phyloP scores from a whole-genome alignment of 2,113 vertebrate genomes.

The Todiramphus saurophagus region DNA sequence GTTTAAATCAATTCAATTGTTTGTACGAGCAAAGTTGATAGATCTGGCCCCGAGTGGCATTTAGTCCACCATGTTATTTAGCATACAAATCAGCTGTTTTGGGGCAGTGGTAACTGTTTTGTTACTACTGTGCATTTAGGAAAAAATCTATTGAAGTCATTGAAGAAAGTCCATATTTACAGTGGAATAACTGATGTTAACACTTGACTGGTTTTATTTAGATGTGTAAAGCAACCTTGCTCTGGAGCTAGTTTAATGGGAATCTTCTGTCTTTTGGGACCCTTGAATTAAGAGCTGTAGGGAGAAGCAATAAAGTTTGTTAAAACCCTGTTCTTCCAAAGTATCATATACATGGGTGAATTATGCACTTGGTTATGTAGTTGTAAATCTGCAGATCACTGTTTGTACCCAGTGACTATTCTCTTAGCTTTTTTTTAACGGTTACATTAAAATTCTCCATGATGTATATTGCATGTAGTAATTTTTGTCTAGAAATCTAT shows the following conservation, averaged over 20 bases:
- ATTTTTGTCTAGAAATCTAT: constrained; percentile 5
- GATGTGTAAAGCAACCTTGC: not conserved
- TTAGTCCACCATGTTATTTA: not conserved
- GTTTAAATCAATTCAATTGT: not conserved
- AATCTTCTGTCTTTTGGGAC: not conserved
- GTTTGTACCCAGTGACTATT: not conserved
- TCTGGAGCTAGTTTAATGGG: not conserved
- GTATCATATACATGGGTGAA: not conserved
- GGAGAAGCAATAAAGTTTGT: not conserved
- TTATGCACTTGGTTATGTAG: not conserved
- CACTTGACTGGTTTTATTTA: not conserved
- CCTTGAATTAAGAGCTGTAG: not conserved
- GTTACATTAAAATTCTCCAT: not conserved
- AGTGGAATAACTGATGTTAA: not conserved
- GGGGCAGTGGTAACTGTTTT: not conserved
- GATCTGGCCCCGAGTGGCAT: not conserved
- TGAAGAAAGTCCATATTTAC: not conserved
- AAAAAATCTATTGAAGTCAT: not conserved
- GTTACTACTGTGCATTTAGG: not conserved
- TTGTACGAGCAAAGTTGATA: not conserved
- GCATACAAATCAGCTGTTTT: not conserved
- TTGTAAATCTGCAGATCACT: not conserved
- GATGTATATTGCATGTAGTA: not conserved
- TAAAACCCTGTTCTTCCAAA: not conserved
- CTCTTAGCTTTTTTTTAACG: not conserved